Evolutionary conservation across 2,888 invertebrate species (phyloP).

Genomic region (Gymnocheta viridis): DNA sequence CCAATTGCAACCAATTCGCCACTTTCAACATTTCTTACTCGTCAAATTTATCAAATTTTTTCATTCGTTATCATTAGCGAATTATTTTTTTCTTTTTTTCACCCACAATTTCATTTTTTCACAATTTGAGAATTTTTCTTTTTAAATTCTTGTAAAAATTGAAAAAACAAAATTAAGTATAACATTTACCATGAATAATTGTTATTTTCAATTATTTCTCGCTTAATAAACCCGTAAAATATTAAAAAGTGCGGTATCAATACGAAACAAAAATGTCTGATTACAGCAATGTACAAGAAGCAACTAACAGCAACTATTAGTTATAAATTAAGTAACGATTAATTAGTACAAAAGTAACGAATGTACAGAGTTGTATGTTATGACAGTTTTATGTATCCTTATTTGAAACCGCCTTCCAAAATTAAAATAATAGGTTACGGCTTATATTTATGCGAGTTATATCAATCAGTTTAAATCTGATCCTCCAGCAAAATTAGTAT

Average conservation of each 20-base stretch:
- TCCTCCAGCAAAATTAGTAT: too few relatives aligned
- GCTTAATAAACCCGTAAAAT: constrained; percentile 33
- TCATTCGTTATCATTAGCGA: constrained; percentile 46
- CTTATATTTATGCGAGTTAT: too few relatives aligned
- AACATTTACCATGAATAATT: constrained; percentile 58
- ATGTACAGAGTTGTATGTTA: constrained; percentile 10
- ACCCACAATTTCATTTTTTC: constrained; percentile 46
- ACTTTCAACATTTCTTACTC: constrained; percentile 63
- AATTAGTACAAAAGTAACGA: too few relatives aligned
- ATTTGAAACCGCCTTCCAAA: too few relatives aligned
- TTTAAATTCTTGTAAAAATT: background rate
- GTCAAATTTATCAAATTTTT: constrained; percentile 44
- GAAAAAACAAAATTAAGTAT: background rate
- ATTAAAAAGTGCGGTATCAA: constrained; percentile 42
- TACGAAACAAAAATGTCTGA: constrained; percentile 61
- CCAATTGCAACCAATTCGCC: constrained; percentile 72
- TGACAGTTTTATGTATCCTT: background rate
- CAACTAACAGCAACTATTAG: constrained; percentile 42
- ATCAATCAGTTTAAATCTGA: too few relatives aligned
- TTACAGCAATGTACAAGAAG: constrained; percentile 64
- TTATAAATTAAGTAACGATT: too few relatives aligned
- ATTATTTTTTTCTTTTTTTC: constrained; percentile 38
- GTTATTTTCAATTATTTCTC: constrained; percentile 24
- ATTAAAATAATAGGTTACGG: too few relatives aligned
- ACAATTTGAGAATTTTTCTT: background rate